Conservation (phyloP, 2,113 vertebrate species). For the Alosa alosa region DNA sequence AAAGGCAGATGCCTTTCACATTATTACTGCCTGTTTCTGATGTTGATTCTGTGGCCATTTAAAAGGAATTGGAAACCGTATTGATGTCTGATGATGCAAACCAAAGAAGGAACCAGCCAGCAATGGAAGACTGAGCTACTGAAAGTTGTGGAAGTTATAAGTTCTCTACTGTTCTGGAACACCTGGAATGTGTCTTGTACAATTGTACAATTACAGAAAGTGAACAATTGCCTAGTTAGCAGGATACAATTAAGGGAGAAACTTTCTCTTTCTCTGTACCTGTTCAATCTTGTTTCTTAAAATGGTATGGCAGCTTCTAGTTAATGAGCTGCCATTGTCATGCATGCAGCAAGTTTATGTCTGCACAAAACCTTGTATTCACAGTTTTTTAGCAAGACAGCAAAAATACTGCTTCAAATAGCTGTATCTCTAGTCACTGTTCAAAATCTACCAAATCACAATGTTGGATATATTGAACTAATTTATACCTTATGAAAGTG, state of each 20-base stretch:
- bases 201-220: slow-evolving; percentile 21
- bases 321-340: slow-evolving; percentile 44
- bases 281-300: slow-evolving; percentile 49
- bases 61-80: no score
- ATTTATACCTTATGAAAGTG: background rate
- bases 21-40: no score
- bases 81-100: no score
- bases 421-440: background rate
- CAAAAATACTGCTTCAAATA: background rate
- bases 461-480: background rate
- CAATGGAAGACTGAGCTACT: slow-evolving; percentile 27
- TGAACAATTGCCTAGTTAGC: slow-evolving; percentile 33
- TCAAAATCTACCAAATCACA: background rate
- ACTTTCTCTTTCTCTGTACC: slow-evolving; percentile 30
- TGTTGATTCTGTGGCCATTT: no score
- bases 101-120: slow-evolving; percentile 26
- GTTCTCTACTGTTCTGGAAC: slow-evolving; percentile 36
- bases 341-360: background rate
- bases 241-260: slow-evolving; percentile 49
- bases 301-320: slow-evolving; percentile 52
- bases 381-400: background rate
- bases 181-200: slow-evolving; percentile 1
- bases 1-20: no score
- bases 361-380: background rate
- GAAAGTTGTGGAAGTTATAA: background rate